These are phyloP conservation scores for Leptatherina wallacei DNA, from an alignment of 2,797 vertebrate genomes.

Conservation along the genomic window DNA sequence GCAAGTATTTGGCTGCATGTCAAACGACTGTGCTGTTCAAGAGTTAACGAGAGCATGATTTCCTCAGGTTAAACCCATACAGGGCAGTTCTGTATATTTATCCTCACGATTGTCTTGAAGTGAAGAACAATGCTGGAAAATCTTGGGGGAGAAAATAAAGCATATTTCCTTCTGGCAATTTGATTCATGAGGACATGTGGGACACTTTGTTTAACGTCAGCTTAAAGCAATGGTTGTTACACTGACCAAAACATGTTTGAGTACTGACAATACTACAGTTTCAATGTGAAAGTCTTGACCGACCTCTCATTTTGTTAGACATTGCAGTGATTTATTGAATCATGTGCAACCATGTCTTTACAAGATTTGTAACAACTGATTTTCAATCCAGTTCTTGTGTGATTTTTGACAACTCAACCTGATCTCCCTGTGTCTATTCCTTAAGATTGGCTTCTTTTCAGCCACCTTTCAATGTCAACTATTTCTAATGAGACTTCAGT, in stretches of 20 bases:
- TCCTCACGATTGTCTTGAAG: neutral
- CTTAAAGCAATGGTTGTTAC: neutral
- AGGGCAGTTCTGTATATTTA: neutral
- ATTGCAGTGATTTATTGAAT: neutral
- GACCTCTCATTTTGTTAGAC: neutral
- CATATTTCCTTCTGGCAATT: neutral
- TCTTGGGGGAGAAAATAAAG: neutral
- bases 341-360: neutral
- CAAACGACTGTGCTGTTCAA: conserved; percentile 40
- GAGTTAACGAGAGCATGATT: conserved; percentile 33
- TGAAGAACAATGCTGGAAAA: neutral
- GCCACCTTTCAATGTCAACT: neutral
- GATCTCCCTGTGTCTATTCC: neutral
- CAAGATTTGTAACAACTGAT: too few species aligned
- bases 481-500: neutral
- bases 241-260: neutral
- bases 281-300: neutral
- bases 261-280: neutral
- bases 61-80: conserved; percentile 14
- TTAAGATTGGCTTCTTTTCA: neutral
- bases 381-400: neutral
- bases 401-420: neutral
- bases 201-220: neutral
- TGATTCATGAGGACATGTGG: neutral
- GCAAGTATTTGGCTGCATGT: conserved; percentile 37